These are phyloP conservation scores for Hipposideros larvatus DNA, from an alignment of 2,797 vertebrate genomes.

Conservation along the genomic window DNA sequence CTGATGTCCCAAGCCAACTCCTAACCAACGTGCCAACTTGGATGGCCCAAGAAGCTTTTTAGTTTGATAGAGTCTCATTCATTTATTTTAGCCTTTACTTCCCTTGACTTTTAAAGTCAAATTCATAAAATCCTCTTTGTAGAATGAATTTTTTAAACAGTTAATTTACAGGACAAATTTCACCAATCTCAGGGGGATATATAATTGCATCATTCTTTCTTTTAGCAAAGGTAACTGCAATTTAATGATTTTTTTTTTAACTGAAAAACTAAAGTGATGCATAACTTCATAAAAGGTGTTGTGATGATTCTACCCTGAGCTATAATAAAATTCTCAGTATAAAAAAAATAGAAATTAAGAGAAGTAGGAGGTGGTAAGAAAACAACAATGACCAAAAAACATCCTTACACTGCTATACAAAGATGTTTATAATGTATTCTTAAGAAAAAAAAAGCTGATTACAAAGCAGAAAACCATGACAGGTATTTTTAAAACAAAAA, in stretches of 20 bases:
- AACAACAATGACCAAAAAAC: neutral
- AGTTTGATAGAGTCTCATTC: no score
- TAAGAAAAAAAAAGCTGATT: neutral
- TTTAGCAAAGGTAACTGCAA: conserved; percentile 34
- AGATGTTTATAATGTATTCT: neutral
- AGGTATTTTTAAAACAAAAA: conserved; percentile 44
- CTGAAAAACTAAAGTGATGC: conserved; percentile 60
- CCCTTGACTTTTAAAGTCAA: no score
- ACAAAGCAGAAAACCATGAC: conserved; percentile 2
- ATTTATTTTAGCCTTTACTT: no score
- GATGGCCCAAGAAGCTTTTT: no score
- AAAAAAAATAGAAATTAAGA: conserved; percentile 52
- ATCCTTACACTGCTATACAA: neutral
- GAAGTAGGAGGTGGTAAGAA: neutral
- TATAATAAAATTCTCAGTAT: conserved; percentile 33
- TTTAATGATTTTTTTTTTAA: conserved; percentile 37
- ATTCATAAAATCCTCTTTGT: no score
- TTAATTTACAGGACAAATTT: neutral
- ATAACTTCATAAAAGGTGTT: neutral
- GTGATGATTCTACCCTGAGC: neutral
- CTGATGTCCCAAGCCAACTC: no score
- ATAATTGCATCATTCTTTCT: conserved; percentile 63
- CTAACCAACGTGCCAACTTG: no score
- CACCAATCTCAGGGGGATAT: neutral
- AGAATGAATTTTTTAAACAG: neutral